These are phyloP conservation scores for Oncorhynchus nerka DNA, from an alignment of 2,113 vertebrate genomes.

Conservation along the genomic window DNA sequence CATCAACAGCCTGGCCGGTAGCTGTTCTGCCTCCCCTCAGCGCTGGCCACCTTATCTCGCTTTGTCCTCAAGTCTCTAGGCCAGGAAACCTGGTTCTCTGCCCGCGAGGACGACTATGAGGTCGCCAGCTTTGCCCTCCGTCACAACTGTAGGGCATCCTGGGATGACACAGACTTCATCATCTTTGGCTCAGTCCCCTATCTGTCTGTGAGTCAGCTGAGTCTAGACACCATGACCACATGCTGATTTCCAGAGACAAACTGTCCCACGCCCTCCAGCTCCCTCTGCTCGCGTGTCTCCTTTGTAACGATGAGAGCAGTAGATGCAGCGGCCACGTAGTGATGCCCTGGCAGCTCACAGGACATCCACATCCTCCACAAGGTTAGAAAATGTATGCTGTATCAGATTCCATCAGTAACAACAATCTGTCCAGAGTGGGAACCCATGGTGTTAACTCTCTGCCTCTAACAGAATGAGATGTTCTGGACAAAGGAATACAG, in stretches of 20 bases:
- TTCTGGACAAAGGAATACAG: slow-evolving; percentile 78
- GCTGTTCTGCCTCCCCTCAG: slow-evolving; percentile 85
- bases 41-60: slow-evolving; percentile 85
- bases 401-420: slow-evolving; percentile 72
- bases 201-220: slow-evolving; percentile 84
- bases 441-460: slow-evolving; percentile 71
- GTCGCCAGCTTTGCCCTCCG: slow-evolving; percentile 81
- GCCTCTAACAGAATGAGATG: slow-evolving; percentile 70
- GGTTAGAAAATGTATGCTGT: slow-evolving; percentile 75
- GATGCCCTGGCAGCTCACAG: slow-evolving; percentile 72
- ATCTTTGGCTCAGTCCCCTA: slow-evolving; percentile 92
- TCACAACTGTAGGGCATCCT: slow-evolving; percentile 84
- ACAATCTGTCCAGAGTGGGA: slow-evolving; percentile 52
- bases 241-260: slow-evolving; percentile 81
- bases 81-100: slow-evolving; percentile 79
- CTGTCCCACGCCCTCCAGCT: slow-evolving; percentile 82
- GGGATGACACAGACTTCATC: slow-evolving; percentile 88
- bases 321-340: slow-evolving; percentile 75
- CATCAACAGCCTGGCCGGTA: slow-evolving; percentile 78
- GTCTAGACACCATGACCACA: slow-evolving; percentile 79
- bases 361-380: slow-evolving; percentile 24
- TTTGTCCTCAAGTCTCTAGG: slow-evolving; percentile 86
- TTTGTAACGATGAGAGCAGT: slow-evolving; percentile 84
- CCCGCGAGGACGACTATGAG: slow-evolving; percentile 88
- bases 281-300: slow-evolving; percentile 87